A percentile compares a stretch with the other conserved stretches of the same genome.
phyloP scores from a whole-genome alignment of 2,113 vertebrate species.

The Raphicerus campestris region DNA sequence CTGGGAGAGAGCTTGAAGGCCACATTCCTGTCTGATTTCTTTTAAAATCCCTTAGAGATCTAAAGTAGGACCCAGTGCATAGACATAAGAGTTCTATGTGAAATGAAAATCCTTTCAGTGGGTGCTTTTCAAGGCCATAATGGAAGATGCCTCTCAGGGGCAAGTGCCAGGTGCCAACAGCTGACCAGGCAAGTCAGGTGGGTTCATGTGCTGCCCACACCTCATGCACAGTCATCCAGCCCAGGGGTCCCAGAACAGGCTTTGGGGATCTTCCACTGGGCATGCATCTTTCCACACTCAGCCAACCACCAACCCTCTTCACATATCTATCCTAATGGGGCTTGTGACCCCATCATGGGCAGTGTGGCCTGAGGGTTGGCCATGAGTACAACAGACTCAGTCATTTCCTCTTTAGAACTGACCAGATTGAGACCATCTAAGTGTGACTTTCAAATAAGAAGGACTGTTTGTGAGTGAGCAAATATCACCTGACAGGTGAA shows the following conservation, averaged over 20 bases:
- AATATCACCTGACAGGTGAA: background rate
- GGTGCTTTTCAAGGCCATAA: background rate
- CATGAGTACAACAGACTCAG: background rate
- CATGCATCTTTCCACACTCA: background rate
- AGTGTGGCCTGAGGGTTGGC: background rate
- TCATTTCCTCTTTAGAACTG: background rate
- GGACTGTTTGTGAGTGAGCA: background rate
- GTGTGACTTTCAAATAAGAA: background rate
- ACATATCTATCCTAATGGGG: background rate
- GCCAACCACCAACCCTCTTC: background rate
- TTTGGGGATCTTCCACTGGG: no score
- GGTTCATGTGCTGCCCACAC: background rate
- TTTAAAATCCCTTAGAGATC: background rate
- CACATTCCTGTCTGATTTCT: background rate
- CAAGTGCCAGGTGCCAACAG: accelerated
- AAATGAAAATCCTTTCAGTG: background rate
- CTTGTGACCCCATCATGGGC: accelerated
- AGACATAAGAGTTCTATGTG: no score
- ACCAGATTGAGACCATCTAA: background rate
- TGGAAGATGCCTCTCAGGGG: background rate
- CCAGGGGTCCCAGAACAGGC: background rate
- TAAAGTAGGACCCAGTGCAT: background rate
- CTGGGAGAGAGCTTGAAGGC: no score
- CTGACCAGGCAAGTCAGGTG: background rate
- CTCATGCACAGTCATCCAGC: background rate